Conservation (phyloP, 2,113 vertebrate species). For the Takifugu bimaculatus region DNA sequence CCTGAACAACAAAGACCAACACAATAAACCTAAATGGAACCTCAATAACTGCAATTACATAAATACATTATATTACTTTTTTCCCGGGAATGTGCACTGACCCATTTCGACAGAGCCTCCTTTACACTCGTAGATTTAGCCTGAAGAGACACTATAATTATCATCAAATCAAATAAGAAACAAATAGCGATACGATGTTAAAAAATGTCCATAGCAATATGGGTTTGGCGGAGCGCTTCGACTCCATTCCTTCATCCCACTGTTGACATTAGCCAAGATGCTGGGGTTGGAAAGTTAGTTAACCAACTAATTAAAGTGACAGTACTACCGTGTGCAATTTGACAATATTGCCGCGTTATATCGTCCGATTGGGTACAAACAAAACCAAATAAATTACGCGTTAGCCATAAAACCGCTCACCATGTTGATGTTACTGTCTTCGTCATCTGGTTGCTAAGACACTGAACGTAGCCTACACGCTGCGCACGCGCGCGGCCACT, state of each 20-base stretch:
- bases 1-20: constrained; percentile 67
- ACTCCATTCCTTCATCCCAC: too few relatives aligned
- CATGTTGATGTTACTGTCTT: constrained; percentile 39
- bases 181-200: too few relatives aligned
- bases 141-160: constrained; percentile 63
- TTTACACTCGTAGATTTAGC: constrained; percentile 92
- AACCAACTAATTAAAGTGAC: constrained; percentile 32
- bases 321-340: too few relatives aligned
- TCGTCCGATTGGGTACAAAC: accelerated
- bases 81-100: constrained; percentile 66
- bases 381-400: not conserved
- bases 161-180: too few relatives aligned
- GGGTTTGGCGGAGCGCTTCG: too few relatives aligned
- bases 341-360: too few relatives aligned
- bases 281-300: constrained; percentile 1
- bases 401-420: constrained; percentile 29
- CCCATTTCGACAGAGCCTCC: constrained; percentile 90
- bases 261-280: too few relatives aligned
- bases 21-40: not conserved
- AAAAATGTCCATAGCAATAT: too few relatives aligned
- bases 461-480: not conserved
- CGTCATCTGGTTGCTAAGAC: constrained; percentile 58
- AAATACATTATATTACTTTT: not conserved
- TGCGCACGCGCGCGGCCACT: constrained; percentile 39
- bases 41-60: not conserved